Evolutionary conservation across 1,140 invertebrate species (phyloP).

Genomic region (Akabosia matsudoensis): DNA sequence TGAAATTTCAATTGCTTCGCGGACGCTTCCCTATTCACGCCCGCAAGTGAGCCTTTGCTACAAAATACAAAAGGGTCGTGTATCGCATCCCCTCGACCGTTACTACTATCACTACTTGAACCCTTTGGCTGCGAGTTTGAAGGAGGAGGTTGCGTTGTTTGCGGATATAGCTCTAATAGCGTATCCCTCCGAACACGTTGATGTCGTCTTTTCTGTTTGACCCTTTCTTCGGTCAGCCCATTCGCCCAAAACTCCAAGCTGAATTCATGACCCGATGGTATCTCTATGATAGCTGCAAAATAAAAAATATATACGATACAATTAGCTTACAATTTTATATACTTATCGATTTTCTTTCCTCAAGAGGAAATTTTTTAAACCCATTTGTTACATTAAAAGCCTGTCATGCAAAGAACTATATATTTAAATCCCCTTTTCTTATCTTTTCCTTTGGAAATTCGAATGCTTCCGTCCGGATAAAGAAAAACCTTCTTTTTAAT

Average conservation of each 20-base stretch:
- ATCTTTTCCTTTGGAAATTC: too few relatives aligned
- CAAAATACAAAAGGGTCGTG: slow-evolving; percentile 33
- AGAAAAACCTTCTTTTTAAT: too few relatives aligned
- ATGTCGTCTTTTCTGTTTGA: slow-evolving; percentile 38
- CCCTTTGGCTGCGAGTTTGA: neutral
- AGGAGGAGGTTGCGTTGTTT: neutral
- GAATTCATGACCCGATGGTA: slow-evolving; percentile 39
- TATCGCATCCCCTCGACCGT: neutral
- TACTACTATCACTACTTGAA: neutral
- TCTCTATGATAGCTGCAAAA: slow-evolving; percentile 10
- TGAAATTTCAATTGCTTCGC: slow-evolving; percentile 38
- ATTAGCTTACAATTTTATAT: neutral
- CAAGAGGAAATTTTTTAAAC: neutral
- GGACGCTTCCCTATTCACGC: slow-evolving; percentile 34
- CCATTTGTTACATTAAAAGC: too few relatives aligned
- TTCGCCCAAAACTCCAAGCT: slow-evolving; percentile 44
- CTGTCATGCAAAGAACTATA: too few relatives aligned
- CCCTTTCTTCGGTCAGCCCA: slow-evolving; percentile 31
- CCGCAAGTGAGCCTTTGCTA: slow-evolving; percentile 41
- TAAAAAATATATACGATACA: neutral
- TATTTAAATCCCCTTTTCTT: too few relatives aligned
- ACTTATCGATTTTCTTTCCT: neutral
- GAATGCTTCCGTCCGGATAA: too few relatives aligned
- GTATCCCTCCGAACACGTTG: slow-evolving; percentile 38
- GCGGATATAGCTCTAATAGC: slow-evolving; percentile 31